Base-by-base conservation (phyloP, 1,140 invertebrate species). In the Araneus ventricosus region DNA sequence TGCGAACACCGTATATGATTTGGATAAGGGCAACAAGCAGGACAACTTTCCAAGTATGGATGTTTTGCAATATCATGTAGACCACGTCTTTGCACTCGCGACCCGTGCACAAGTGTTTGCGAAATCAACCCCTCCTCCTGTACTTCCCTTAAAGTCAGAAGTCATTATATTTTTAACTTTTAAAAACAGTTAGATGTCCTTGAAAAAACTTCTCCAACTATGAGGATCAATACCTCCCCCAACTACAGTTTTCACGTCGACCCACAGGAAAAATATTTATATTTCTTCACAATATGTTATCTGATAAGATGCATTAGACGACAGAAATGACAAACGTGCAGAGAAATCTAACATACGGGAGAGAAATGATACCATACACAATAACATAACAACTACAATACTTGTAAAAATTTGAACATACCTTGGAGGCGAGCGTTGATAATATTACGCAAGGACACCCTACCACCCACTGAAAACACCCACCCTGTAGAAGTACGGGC, bases 381-480 rank as follows among this genome's bases (percentile, higher is more conserved):
- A n/a, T 20, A 34, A 20, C 30, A 75, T 22, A 34, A 75, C 27
- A 30, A n/a, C 7, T 75, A 20, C 7, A 75, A 75, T 75, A 75
- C 30, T 34, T 34, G 30, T 75, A 17, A 75, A 34, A 75, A 75
- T 20, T 75, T 37, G 8, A 14, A 93, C 91, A 59, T 93, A 93
- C 91, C 91, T 87, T 57, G 14, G 70, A 87, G 85, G 84, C 85
- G 22, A 79, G 85, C 37, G 84, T 75, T 88, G 91, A 88, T 79
- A 80, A 87, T 93, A 87, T 93, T 88, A 88, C 91, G 85, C 84
- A 87, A 87, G 85, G 80, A 93, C 92, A 93, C 92, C 86, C 92
- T 89, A 93, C 92, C 92, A 93, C 92, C 92, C 92, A 93, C 92
- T 93, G 92, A 93, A 93, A 93, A 93, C 87, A 93, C 92, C 92